Evolutionary conservation across 35 echinoderm and acorn worm species (phyloP).

Genomic region (Strongylocentrotus purpuratus): DNA sequence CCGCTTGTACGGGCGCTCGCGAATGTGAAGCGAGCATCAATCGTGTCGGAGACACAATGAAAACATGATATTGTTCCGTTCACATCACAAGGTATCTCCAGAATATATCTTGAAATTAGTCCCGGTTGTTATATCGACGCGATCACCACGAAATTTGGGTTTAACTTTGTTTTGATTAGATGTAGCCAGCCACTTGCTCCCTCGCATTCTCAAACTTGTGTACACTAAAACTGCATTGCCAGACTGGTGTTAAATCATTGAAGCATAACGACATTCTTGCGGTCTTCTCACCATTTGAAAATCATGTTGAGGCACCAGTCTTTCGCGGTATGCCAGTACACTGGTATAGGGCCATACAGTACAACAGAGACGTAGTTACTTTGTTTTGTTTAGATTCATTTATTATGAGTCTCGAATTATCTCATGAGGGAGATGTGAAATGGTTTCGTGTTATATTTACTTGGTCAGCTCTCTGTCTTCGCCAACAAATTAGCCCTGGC

Average conservation of each 20-base stretch:
- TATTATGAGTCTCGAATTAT: too few relatives aligned
- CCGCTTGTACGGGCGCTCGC: background rate
- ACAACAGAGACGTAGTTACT: background rate
- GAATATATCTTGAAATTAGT: too few relatives aligned
- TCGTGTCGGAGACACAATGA: background rate
- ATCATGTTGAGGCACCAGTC: conserved; percentile 37
- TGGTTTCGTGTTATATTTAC: too few relatives aligned
- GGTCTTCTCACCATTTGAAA: background rate
- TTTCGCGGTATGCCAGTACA: conserved; percentile 3
- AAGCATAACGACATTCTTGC: background rate
- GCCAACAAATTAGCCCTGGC: too few relatives aligned
- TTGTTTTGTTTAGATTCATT: background rate
- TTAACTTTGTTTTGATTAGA: too few relatives aligned
- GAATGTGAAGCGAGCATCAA: background rate
- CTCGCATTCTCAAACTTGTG: background rate
- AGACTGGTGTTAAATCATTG: background rate
- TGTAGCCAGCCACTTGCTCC: background rate
- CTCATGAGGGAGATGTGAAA: too few relatives aligned
- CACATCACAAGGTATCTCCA: background rate
- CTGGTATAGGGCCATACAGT: background rate
- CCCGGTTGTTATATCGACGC: too few relatives aligned
- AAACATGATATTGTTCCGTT: background rate
- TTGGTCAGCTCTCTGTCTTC: too few relatives aligned
- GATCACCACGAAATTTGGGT: too few relatives aligned
- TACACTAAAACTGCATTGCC: background rate